A percentile compares a stretch with the other conserved stretches of the same genome.
Evolutionary conservation across 2,797 vertebrate genomes (phyloP).

Genomic region (Acrocephalus scirpaceus): DNA sequence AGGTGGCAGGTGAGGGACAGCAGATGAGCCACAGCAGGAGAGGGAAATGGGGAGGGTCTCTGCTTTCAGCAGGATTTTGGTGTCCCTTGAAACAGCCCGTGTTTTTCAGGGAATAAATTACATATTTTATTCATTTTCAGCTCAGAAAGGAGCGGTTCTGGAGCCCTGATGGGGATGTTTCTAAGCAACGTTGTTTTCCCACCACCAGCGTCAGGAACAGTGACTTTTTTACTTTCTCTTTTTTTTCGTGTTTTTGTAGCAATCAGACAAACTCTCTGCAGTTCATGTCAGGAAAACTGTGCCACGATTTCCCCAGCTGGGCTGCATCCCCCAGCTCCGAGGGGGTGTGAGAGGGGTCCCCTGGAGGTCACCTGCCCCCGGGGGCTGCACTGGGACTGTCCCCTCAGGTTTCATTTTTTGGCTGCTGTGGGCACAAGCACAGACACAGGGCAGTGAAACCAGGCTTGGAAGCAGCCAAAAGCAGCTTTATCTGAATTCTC

Average conservation of each 20-base stretch:
- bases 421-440: not conserved
- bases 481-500: not conserved
- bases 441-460: not conserved
- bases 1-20: not conserved
- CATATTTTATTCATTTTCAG: slow-evolving; percentile 51
- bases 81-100: not conserved
- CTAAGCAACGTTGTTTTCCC: slow-evolving; percentile 66
- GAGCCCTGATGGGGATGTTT: slow-evolving; percentile 60
- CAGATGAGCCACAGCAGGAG: fast-evolving
- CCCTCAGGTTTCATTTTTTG: not conserved
- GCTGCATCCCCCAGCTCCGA: fast-evolving
- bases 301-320: not conserved
- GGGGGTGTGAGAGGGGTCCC: not conserved
- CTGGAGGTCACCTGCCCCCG: not conserved
- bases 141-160: not conserved
- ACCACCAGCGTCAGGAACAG: slow-evolving; percentile 10
- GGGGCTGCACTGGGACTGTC: fast-evolving
- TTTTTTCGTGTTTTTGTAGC: not conserved
- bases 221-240: not conserved
- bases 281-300: not conserved
- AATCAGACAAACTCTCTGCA: not conserved
- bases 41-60: not conserved
- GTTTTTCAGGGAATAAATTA: not conserved
- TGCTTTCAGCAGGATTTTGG: not conserved
- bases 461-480: not conserved